Percentiles rank a stretch among this genome's conserved stretches.
phyloP scores from a whole-genome alignment of 2,888 invertebrate species.

The Drosophila yooni region DNA sequence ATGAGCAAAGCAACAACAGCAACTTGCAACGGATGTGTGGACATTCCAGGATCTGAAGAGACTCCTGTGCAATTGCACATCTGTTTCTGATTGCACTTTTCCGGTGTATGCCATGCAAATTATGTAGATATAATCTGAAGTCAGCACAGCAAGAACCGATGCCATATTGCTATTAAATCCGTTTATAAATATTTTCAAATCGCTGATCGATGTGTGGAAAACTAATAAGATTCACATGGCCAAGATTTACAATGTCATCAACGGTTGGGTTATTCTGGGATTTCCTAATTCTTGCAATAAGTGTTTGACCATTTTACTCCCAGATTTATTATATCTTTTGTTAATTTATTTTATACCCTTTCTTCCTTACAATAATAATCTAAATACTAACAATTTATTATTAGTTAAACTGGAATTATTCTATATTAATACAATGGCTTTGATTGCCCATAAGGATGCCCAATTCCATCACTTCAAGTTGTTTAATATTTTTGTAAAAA shows the following conservation, averaged over 20 bases:
- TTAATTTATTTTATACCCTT: background rate
- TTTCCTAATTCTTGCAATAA: background rate
- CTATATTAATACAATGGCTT: no score
- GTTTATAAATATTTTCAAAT: background rate
- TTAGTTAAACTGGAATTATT: background rate
- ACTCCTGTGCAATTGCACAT: conserved; percentile 19
- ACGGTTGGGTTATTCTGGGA: background rate
- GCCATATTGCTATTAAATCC: background rate
- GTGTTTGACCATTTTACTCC: background rate
- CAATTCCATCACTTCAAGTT: background rate
- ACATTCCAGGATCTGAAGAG: conserved; percentile 40
- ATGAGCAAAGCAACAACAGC: conserved; percentile 54
- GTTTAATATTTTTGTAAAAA: background rate
- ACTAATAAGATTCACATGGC: background rate
- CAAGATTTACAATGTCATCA: background rate
- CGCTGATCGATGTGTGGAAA: background rate
- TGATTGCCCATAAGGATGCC: background rate
- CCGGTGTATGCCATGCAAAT: conserved; percentile 10
- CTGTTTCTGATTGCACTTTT: conserved; percentile 39
- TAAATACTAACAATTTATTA: background rate
- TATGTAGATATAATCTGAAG: background rate
- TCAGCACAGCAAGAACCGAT: background rate
- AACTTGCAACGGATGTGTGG: conserved; percentile 43
- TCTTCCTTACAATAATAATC: background rate
- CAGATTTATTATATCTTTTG: background rate